A percentile compares a stretch with the other conserved stretches of the same genome.
These are phyloP conservation scores for Edolisoma coerulescens DNA, from an alignment of 2,113 vertebrate species.

Conservation along the genomic window DNA sequence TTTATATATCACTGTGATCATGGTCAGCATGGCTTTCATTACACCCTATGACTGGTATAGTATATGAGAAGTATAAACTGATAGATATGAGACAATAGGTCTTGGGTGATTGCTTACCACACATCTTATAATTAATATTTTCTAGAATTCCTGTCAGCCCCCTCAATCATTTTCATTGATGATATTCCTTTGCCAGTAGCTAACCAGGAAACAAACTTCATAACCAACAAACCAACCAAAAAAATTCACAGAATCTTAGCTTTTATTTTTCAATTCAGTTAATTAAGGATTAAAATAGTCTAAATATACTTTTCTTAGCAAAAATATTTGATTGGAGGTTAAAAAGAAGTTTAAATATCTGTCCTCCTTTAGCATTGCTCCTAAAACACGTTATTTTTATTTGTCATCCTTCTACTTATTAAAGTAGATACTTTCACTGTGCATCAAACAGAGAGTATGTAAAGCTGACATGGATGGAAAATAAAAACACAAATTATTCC, in stretches of 20 bases:
- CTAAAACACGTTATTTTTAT: neutral
- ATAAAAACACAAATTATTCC: neutral
- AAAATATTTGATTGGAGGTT: neutral
- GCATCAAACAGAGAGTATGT: neutral
- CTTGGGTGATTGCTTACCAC: neutral
- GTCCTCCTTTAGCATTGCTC: neutral
- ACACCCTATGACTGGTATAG: neutral
- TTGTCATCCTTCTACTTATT: neutral
- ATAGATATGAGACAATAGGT: neutral
- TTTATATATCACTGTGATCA: neutral
- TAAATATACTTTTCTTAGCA: neutral
- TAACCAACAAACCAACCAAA: accelerated
- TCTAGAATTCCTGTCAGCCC: neutral
- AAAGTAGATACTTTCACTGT: neutral
- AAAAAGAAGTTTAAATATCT: neutral
- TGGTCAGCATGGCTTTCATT: neutral
- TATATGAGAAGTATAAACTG: neutral
- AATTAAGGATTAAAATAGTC: neutral
- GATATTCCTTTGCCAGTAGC: neutral
- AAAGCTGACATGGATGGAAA: neutral
- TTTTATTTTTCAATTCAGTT: neutral
- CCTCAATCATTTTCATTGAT: neutral
- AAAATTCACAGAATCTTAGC: neutral
- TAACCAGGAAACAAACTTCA: neutral
- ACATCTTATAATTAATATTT: neutral